These are phyloP conservation scores for Laticauda colubrina DNA, from an alignment of 2,113 vertebrate species.

Conservation along the genomic window DNA sequence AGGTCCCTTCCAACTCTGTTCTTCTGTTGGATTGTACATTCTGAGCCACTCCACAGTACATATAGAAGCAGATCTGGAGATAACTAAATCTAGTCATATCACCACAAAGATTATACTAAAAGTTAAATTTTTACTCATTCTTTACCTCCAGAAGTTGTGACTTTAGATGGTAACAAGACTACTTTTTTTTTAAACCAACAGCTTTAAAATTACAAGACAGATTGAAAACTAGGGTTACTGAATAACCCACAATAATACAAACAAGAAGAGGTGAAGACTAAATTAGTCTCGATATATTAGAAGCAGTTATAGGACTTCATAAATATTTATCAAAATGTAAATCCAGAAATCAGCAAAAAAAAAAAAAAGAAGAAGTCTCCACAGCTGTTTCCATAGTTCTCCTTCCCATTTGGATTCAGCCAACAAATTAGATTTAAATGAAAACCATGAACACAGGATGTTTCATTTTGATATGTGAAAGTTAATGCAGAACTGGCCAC, in stretches of 20 bases:
- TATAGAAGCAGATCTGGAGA: background rate
- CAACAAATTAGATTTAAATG: slow-evolving; percentile 30
- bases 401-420: slow-evolving; percentile 23
- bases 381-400: slow-evolving; percentile 46
- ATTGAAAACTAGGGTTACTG: background rate
- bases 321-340: slow-evolving; percentile 45
- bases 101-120: background rate
- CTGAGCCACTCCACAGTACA: background rate
- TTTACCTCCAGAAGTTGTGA: too few species aligned
- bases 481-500: slow-evolving; percentile 29
- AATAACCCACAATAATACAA: background rate
- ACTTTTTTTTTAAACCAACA: background rate
- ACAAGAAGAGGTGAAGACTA: slow-evolving; percentile 16
- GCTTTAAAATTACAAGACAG: background rate
- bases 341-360: slow-evolving; percentile 41
- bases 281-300: slow-evolving; percentile 37
- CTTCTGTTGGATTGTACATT: background rate
- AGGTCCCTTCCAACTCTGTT: background rate
- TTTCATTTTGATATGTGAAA: slow-evolving; percentile 27
- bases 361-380: slow-evolving; percentile 26
- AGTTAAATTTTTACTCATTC: background rate
- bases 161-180: background rate
- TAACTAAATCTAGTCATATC: background rate
- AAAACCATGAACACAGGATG: slow-evolving; percentile 38
- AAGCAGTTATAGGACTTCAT: slow-evolving; percentile 21